Percentiles rank a stretch among this genome's conserved stretches.
Evolutionary conservation across 1,140 invertebrate species (phyloP).

Genomic region (Stratiolaelaps scimitus): DNA sequence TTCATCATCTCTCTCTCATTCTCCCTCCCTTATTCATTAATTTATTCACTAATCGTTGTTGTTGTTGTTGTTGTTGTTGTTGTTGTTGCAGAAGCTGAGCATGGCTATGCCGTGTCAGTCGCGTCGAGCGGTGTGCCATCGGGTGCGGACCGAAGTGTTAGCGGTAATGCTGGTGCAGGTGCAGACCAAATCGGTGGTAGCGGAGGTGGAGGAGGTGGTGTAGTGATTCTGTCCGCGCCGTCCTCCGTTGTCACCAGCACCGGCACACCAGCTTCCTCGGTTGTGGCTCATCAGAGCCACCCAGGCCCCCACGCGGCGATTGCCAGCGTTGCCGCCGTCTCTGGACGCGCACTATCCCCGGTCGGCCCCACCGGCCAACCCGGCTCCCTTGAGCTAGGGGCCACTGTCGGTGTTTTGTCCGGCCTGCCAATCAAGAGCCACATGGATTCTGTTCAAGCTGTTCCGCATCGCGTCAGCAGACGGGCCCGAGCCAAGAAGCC

Average conservation of each 20-base stretch:
- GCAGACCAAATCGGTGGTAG: too few species aligned
- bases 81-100: constrained; percentile 25
- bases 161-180: too few species aligned
- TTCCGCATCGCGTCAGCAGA: constrained; percentile 7
- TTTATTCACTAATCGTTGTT: too few species aligned
- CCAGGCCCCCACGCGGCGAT: neutral
- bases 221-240: constrained; percentile 7
- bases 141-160: neutral
- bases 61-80: neutral
- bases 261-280: neutral
- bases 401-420: too few species aligned
- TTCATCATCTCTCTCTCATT: too few species aligned
- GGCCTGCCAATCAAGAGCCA: too few species aligned
- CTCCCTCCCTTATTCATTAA: too few species aligned
- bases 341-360: too few species aligned
- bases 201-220: neutral
- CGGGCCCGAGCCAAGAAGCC: constrained; percentile 16
- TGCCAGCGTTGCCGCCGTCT: too few species aligned
- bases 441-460: too few species aligned
- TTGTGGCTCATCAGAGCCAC: neutral
- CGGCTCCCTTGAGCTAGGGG: too few species aligned
- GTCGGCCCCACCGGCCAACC: too few species aligned
- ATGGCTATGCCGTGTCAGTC: constrained; percentile 20
- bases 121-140: neutral
- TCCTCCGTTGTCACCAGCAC: constrained; percentile 9